Percentiles rank a stretch among this genome's conserved stretches.
Conservation (phyloP, 23 tunicate genomes). For the Trididemnum clinides region DNA sequence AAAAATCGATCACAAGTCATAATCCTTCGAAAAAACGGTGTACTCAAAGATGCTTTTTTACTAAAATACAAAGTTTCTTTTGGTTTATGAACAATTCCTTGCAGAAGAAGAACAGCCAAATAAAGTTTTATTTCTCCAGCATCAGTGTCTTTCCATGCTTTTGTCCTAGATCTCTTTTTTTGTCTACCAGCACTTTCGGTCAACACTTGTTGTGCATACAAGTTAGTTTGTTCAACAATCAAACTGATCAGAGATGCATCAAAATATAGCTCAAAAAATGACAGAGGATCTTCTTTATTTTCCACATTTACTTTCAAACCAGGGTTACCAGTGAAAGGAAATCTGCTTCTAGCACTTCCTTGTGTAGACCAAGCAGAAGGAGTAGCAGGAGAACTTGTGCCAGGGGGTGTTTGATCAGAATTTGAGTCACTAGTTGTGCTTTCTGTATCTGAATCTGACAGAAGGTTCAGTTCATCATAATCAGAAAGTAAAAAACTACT, state of each 20-base stretch:
- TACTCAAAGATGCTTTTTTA: not conserved
- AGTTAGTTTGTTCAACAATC: not conserved
- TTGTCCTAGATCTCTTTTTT: not conserved
- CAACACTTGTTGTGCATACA: not conserved
- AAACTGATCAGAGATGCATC: too few species aligned
- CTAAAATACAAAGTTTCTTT: not conserved
- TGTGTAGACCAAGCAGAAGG: too few species aligned
- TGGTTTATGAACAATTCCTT: constrained; percentile 5
- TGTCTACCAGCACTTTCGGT: not conserved
- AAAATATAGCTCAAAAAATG: not conserved
- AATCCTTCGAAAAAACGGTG: constrained; percentile 12
- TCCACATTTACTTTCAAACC: not conserved
- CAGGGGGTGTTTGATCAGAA: too few species aligned
- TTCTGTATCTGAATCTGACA: too few species aligned
- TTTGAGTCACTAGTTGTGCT: too few species aligned
- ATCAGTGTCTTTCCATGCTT: not conserved
- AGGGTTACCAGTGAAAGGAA: not conserved
- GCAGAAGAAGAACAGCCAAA: constrained; percentile 16
- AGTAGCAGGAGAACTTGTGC: too few species aligned
- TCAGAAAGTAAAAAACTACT: too few species aligned
- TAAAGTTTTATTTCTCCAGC: not conserved
- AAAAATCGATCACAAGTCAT: constrained; percentile 12
- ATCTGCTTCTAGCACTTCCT: too few species aligned
- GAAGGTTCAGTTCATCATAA: too few species aligned
- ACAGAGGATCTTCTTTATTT: not conserved